These are phyloP conservation scores for Urocolius indicus DNA, from an alignment of 2,113 vertebrate genomes.

Conservation along the genomic window DNA sequence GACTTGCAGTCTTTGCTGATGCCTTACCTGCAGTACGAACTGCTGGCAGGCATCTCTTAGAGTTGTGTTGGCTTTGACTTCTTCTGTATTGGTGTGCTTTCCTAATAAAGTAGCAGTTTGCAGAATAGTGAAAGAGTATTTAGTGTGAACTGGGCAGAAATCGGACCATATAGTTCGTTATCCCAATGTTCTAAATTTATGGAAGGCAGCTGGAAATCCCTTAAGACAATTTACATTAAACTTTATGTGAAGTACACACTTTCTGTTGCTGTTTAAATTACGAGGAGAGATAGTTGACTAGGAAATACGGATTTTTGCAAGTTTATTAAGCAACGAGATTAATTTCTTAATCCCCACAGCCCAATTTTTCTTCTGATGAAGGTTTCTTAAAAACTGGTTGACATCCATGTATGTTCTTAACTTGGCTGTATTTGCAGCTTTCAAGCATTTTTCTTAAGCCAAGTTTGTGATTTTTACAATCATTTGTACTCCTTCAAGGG, in stretches of 20 bases:
- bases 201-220: background rate
- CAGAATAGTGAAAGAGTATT: background rate
- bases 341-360: background rate
- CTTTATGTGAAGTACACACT: background rate
- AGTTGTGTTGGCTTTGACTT: background rate
- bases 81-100: background rate
- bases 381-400: background rate
- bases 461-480: background rate
- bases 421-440: background rate
- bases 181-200: background rate
- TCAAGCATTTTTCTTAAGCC: background rate
- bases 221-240: background rate
- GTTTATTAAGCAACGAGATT: background rate
- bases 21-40: background rate
- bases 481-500: background rate
- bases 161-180: background rate
- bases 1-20: background rate
- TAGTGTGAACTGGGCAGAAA: background rate
- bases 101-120: background rate
- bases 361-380: background rate
- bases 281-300: background rate
- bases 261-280: background rate
- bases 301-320: background rate
- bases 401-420: background rate
- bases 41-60: accelerated